Conservation (phyloP, 2,113 vertebrate genomes). For the Melanerpes formicivorus region DNA sequence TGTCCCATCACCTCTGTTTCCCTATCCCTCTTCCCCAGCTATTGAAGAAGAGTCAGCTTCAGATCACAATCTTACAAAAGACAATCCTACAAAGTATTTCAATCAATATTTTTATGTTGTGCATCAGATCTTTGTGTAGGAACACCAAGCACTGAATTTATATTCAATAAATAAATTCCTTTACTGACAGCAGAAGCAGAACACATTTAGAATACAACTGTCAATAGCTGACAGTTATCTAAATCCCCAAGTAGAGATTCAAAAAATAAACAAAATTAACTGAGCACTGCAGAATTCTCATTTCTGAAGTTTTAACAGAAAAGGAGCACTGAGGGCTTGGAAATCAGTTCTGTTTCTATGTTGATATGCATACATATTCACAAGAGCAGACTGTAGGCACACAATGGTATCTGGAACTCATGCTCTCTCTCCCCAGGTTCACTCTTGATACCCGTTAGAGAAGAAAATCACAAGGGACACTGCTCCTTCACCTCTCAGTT, state of each 20-base stretch:
- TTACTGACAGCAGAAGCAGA: neutral
- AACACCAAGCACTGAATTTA: neutral
- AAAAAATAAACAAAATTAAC: neutral
- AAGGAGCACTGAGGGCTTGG: neutral
- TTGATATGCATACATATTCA: neutral
- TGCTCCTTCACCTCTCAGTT: neutral
- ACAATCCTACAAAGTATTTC: conserved; percentile 13
- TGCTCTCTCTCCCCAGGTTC: neutral
- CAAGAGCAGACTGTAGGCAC: neutral
- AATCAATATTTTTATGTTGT: conserved; percentile 10
- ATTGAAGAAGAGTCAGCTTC: neutral
- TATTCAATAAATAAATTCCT: neutral
- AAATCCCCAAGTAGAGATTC: neutral
- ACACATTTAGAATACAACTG: neutral
- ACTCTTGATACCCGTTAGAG: neutral
- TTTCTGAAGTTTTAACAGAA: neutral
- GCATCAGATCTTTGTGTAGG: neutral
- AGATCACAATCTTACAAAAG: conserved; percentile 10
- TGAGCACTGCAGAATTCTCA: neutral
- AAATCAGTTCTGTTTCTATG: neutral
- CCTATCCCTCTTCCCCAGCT: neutral
- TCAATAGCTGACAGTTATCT: neutral
- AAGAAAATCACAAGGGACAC: neutral
- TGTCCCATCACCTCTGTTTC: neutral
- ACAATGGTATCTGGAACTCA: neutral